A percentile compares a stretch with the other conserved stretches of the same genome.
Conservation (phyloP, 2,888 invertebrate genomes). For the Epistrophella euchroma region DNA sequence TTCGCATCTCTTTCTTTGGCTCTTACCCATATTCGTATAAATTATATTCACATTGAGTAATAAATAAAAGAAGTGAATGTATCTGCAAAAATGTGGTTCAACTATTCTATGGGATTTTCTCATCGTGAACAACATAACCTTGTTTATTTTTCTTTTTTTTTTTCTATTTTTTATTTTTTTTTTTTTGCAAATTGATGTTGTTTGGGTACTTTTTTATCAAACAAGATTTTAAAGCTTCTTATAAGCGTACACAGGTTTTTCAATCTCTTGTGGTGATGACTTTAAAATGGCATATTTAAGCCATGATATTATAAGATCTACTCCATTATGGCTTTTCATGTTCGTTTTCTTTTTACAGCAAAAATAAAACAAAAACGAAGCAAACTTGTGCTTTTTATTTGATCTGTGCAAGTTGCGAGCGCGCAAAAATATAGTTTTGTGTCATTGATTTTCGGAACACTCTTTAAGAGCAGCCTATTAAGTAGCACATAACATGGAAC, state of each 20-base stretch:
- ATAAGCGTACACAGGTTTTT: conserved; percentile 30
- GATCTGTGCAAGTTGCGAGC: neutral
- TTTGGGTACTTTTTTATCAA: conserved; percentile 29
- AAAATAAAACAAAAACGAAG: conserved; percentile 9
- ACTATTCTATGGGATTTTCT: conserved; percentile 53
- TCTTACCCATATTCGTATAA: conserved; percentile 9
- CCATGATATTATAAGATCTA: conserved; percentile 37
- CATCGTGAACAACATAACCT: conserved; percentile 47
- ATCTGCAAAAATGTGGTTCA: conserved; percentile 68
- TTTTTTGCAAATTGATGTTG: conserved; percentile 16
- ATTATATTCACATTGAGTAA: conserved; percentile 57
- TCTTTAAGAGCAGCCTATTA: conserved; percentile 15
- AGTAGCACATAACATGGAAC: conserved; percentile 16
- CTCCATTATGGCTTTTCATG: conserved; percentile 41
- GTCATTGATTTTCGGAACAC: conserved; percentile 37
- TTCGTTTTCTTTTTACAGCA: conserved; percentile 12
- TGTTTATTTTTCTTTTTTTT: conserved; percentile 46
- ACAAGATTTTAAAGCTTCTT: conserved; percentile 53
- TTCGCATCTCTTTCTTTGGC: conserved; percentile 1
- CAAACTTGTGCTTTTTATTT: conserved; percentile 22
- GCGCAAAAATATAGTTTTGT: conserved; percentile 13
- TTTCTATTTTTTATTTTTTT: conserved; percentile 41
- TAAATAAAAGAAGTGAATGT: conserved; percentile 70
- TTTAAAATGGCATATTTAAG: conserved; percentile 56
- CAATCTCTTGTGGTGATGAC: conserved; percentile 30